Evolutionary conservation across 2,113 vertebrate species (phyloP).

Genomic region (Hippocampus abdominalis): DNA sequence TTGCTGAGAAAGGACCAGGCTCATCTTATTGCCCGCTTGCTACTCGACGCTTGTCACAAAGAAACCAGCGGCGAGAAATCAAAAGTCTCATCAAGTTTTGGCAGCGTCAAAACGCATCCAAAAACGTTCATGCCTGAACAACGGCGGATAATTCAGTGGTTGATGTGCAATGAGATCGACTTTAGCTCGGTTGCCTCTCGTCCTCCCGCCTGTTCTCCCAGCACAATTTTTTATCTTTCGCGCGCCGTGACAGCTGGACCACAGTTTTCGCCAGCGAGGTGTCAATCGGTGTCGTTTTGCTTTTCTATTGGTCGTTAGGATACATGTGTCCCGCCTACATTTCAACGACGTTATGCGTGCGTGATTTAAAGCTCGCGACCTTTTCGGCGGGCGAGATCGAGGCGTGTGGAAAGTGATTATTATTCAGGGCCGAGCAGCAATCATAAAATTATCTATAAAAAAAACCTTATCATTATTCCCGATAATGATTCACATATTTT

Average conservation of each 20-base stretch:
- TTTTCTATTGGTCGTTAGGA: constrained; percentile 48
- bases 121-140: background rate
- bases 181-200: background rate
- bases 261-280: constrained; percentile 15
- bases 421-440: background rate
- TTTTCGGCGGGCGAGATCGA: constrained; percentile 15
- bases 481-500: no score
- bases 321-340: constrained; percentile 5
- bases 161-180: constrained; percentile 15
- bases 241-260: constrained; percentile 64
- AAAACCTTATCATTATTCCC: no score
- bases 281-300: constrained; percentile 45
- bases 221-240: constrained; percentile 66
- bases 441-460: no score
- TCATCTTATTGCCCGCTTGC: constrained; percentile 61
- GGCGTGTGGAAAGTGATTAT: background rate
- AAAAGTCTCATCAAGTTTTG: background rate
- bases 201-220: constrained; percentile 67
- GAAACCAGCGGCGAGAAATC: constrained; percentile 1
- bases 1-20: constrained; percentile 55
- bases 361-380: background rate
- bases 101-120: background rate
- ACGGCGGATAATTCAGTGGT: constrained; percentile 2
- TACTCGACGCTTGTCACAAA: constrained; percentile 7
- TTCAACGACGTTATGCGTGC: background rate